These are phyloP conservation scores for Torymus aiolomorphi DNA, from an alignment of 2,888 invertebrate species.

Conservation along the genomic window DNA sequence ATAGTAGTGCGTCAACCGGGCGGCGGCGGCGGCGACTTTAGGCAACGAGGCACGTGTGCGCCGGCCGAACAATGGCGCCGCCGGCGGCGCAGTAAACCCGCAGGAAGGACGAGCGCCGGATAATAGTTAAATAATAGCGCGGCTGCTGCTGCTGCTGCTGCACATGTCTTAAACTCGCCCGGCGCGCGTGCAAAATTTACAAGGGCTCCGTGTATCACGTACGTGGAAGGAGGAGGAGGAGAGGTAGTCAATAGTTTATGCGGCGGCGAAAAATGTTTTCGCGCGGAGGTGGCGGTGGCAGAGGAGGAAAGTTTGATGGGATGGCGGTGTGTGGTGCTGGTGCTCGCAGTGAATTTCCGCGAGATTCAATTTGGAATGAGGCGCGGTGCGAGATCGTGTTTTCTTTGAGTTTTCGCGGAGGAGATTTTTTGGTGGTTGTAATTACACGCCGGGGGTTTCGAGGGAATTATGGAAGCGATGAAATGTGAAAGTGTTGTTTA, in stretches of 20 bases:
- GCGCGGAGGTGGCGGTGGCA: too few species aligned
- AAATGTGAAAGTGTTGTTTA: too few species aligned
- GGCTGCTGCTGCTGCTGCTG: slow-evolving; percentile 5
- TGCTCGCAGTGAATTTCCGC: too few species aligned
- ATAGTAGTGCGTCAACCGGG: slow-evolving; percentile 16
- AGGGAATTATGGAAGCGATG: too few species aligned
- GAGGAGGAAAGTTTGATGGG: too few species aligned
- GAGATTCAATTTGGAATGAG: background rate
- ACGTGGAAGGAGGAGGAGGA: background rate
- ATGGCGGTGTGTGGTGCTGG: too few species aligned
- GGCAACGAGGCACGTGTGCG: slow-evolving; percentile 44
- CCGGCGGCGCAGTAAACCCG: slow-evolving; percentile 12
- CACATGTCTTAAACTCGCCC: slow-evolving; percentile 39
- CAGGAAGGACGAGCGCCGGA: slow-evolving; percentile 35
- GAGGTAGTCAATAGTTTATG: slow-evolving; percentile 51
- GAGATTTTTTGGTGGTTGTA: too few species aligned
- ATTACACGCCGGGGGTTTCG: too few species aligned
- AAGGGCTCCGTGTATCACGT: slow-evolving; percentile 27
- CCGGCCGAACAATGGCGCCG: slow-evolving; percentile 40
- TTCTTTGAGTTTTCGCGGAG: too few species aligned
- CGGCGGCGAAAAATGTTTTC: slow-evolving; percentile 42
- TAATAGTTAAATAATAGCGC: slow-evolving; percentile 54
- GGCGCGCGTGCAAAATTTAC: slow-evolving; percentile 44
- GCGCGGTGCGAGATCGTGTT: background rate
- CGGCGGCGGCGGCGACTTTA: slow-evolving; percentile 15